Evolutionary conservation across 2,888 invertebrate species (phyloP), one percentile per base, ranked within the genome.

Genomic region (Calliopum simillimum): DNA sequence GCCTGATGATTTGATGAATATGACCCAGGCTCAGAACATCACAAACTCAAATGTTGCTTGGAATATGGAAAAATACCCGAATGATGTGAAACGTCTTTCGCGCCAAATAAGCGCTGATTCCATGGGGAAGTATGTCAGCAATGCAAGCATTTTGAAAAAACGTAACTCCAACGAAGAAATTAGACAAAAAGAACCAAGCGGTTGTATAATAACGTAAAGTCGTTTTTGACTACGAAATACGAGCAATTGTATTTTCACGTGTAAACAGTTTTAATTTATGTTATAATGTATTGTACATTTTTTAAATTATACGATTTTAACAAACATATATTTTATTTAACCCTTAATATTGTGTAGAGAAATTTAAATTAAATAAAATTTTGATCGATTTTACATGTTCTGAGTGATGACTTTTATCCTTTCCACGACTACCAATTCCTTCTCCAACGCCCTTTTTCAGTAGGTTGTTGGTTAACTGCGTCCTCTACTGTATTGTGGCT

Each of bases 131-230:
- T 16, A 55, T 5, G 21, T 19, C 43, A 66, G 44, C 21, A 53
- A 53, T 14, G 43, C 66, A 12, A 66, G 44, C 23, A 58, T 53
- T 33, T 33, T 33, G 8, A 47, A 47, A 33, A 44, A 58, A 58
- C 13, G 43, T 19, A 59, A 59, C 49, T 59, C 67, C 21, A 12
- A 19, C 16, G 67, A 49, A 14, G 47, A 59, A 41, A 49, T 49
- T 41, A 21, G n/a, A 49, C 47, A 41, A 8, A 59, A 67, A 8
- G 59, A 49, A 44, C 19, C 25, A 8, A 55, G 49, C 16, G 67
- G 59, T 8, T 67, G 67, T 59, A 67, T 44, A 4, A 47, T 67
- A 19, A 67, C 33, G 33, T 33, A 33, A 33, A 33, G 33, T 33
- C 33, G 8, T 33, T 33, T 33, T 33, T 33, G 33, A 8, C 33